Evolutionary conservation across 2,888 invertebrate genomes (phyloP).

Genomic region (Ectobius pallidus): DNA sequence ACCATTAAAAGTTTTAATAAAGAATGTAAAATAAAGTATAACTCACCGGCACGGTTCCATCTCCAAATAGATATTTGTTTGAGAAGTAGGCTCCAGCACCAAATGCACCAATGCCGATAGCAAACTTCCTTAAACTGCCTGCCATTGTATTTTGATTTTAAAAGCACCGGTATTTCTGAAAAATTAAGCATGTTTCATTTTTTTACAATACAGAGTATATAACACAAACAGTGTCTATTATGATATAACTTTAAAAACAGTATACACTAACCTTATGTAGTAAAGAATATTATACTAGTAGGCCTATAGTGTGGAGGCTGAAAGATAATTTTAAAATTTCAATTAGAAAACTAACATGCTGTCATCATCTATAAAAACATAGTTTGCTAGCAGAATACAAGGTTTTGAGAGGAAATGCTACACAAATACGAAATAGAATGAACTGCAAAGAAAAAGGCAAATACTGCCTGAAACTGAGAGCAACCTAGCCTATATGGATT

Average conservation of each 20-base stretch:
- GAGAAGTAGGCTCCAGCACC: constrained; percentile 49
- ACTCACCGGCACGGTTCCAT: constrained; percentile 38
- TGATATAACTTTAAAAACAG: neutral
- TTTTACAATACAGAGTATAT: neutral
- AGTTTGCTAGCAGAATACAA: too few species aligned
- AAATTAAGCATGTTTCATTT: neutral
- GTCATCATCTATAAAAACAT: too few species aligned
- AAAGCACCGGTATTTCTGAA: neutral
- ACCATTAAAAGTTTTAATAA: too few species aligned
- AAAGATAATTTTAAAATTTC: too few species aligned
- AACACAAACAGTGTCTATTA: neutral
- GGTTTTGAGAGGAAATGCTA: too few species aligned
- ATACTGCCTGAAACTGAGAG: too few species aligned
- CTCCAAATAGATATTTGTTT: constrained; percentile 48
- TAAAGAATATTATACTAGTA: neutral
- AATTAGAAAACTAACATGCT: too few species aligned
- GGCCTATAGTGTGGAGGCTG: neutral
- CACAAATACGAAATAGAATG: too few species aligned
- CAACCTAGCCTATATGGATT: too few species aligned
- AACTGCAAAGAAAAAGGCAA: too few species aligned
- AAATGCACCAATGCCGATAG: constrained; percentile 47
- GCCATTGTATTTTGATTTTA: constrained; percentile 42
- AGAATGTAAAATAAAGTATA: constrained; percentile 7
- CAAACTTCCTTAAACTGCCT: constrained; percentile 47
- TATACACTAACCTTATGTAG: neutral